These are phyloP conservation scores for Carduelis carduelis DNA, from an alignment of 2,797 vertebrate species.

Conservation along the genomic window DNA sequence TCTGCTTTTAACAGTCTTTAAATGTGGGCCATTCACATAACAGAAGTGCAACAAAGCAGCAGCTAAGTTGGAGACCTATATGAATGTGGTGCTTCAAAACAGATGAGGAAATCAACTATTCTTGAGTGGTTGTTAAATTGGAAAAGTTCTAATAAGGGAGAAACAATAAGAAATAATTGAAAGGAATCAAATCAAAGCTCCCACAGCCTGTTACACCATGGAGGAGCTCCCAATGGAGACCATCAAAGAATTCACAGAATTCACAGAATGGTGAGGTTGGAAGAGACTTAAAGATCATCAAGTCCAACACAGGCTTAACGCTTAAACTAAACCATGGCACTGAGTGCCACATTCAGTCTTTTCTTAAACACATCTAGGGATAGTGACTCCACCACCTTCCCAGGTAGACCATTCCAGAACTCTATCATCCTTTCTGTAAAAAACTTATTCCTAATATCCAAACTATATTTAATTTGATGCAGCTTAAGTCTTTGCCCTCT, in stretches of 20 bases:
- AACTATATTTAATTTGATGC: neutral
- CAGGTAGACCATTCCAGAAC: neutral
- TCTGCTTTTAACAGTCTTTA: neutral
- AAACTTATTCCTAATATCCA: neutral
- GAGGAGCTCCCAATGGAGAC: accelerated
- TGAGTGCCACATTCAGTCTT: neutral
- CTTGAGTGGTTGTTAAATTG: accelerated
- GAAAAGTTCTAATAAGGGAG: neutral
- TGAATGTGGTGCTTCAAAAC: neutral
- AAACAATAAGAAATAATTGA: neutral
- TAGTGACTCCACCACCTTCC: neutral
- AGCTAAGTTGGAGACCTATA: neutral
- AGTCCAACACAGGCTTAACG: neutral
- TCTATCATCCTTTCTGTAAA: neutral
- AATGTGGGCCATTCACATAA: neutral
- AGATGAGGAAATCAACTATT: neutral
- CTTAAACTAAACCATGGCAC: neutral
- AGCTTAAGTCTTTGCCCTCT: neutral
- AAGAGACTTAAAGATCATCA: neutral
- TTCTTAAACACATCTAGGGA: neutral
- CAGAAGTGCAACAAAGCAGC: neutral
- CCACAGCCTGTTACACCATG: neutral
- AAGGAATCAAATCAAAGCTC: neutral
- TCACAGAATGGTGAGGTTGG: neutral
- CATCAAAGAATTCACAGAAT: neutral